Evolutionary conservation across 1,140 invertebrate genomes (phyloP).

Genomic region (Halesus radiatus): DNA sequence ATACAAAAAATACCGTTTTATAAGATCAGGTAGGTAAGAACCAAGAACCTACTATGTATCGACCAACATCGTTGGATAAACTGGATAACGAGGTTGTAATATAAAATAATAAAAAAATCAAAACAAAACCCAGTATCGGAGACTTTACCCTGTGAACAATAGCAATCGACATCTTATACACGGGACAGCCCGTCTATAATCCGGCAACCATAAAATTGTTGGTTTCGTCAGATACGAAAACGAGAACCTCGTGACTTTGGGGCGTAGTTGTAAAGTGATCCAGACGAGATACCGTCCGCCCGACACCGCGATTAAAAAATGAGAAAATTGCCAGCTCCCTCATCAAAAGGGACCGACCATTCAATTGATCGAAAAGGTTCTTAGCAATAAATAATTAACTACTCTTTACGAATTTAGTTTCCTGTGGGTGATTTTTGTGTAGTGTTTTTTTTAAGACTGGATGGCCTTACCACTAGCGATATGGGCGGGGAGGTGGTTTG

Average conservation of each 20-base stretch:
- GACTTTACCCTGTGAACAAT: constrained; percentile 24
- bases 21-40: neutral
- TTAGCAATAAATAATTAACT: neutral
- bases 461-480: constrained; percentile 34
- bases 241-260: constrained; percentile 42
- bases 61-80: neutral
- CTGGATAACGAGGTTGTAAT: constrained; percentile 4
- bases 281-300: neutral
- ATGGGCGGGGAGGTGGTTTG: constrained; percentile 32
- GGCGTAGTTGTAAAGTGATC: constrained; percentile 42
- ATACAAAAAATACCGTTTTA: constrained; percentile 7
- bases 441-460: neutral
- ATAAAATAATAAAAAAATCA: constrained; percentile 3
- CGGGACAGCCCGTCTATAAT: constrained; percentile 10
- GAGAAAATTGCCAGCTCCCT: neutral
- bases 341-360: neutral
- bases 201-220: constrained; percentile 42
- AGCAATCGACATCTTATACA: neutral
- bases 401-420: neutral
- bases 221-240: constrained; percentile 47
- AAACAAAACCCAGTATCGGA: too few relatives aligned
- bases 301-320: constrained; percentile 16
- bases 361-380: neutral
- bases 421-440: neutral
- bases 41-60: neutral